These are phyloP conservation scores for Netelia virgata DNA, from an alignment of 2,888 invertebrate species.

Conservation along the genomic window DNA sequence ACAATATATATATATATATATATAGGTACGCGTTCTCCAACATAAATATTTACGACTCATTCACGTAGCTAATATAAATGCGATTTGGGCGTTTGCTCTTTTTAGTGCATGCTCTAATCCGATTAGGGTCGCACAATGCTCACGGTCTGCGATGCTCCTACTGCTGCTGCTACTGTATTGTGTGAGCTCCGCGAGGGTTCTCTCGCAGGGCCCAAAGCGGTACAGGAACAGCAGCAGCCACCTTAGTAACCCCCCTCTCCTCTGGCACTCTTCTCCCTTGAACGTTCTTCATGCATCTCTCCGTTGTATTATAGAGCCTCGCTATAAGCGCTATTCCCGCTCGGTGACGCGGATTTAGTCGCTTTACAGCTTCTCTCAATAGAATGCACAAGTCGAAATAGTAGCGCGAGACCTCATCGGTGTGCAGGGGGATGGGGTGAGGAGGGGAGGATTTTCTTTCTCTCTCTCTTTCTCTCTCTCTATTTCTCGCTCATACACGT, in stretches of 20 bases:
- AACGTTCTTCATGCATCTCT: slow-evolving; percentile 49
- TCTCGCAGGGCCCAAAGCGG: slow-evolving; percentile 35
- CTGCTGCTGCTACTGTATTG: slow-evolving; percentile 67
- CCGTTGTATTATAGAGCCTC: slow-evolving; percentile 46
- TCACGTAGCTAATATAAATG: slow-evolving; percentile 85
- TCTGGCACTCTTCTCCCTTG: slow-evolving; percentile 30
- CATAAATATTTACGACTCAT: slow-evolving; percentile 85
- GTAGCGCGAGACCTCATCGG: slow-evolving; percentile 60
- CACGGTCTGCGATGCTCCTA: slow-evolving; percentile 55
- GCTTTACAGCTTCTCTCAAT: slow-evolving; percentile 81
- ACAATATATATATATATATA: slow-evolving; percentile 25
- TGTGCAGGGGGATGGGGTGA: background rate
- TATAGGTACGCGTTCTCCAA: slow-evolving; percentile 66
- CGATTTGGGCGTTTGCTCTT: slow-evolving; percentile 85
- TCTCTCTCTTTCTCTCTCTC: slow-evolving; percentile 48
- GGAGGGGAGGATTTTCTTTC: background rate
- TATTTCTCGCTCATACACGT: slow-evolving; percentile 23
- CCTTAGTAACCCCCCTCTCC: slow-evolving; percentile 45
- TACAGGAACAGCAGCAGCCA: background rate
- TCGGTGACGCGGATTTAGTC: slow-evolving; percentile 83
- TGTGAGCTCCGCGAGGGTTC: slow-evolving; percentile 57
- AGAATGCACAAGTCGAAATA: slow-evolving; percentile 79
- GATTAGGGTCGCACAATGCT: slow-evolving; percentile 79
- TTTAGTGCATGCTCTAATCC: slow-evolving; percentile 84
- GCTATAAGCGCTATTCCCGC: slow-evolving; percentile 76